Base-by-base conservation (phyloP, 1,140 invertebrate species). In the Nylanderia fulva region DNA sequence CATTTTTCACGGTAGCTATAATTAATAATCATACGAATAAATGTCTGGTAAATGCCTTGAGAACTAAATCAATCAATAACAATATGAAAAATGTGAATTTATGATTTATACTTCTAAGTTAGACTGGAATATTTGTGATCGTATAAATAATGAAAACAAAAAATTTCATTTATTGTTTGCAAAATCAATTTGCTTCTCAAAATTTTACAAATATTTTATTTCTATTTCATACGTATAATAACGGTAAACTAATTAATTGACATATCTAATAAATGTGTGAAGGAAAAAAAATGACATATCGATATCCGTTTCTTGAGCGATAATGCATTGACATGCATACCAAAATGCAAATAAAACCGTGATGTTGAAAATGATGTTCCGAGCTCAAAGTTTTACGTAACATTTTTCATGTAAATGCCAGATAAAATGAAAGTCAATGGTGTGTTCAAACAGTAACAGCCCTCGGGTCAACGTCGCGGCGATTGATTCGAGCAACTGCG, bases 401-500 rank as follows among this genome's bases (percentile, higher is more conserved):
- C 13, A 21, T 82, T 72, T 45, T 7, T 7, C n/a, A 8, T 72
- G 52, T 71, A 36, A 24, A 72, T 52, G 13, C 27, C 36, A 33
- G 27, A 58, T 29, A 45, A 71, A 82, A 82, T 58, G 18, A 0
- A 69, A 71, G 36, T 58, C 68, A 45, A 80, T 66, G 45, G 24
- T 64, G 8, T 69, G 64, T 72, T 71, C 52, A 82, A 82, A 71
- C n/a, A 82, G 13, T 45, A 42, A n/a, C 77, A 33, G 39, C 48
- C 52, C 52, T 60, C 33, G 39, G 36, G 66, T 82, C 24, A 82
- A 82, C 52, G 36, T 72, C 33, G 76, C 58, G 24, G n/a, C 64
- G 52, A 82, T 82, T 82, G 66, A 72, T 72, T 71, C 42, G 77
- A 2, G 3, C 15, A 11, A 54, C 61, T 69, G 54, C 33, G 18